Evolutionary conservation across 2,113 vertebrate genomes (phyloP), one percentile per base, ranked within the genome.

Genomic region (Rhinoderma darwinii): DNA sequence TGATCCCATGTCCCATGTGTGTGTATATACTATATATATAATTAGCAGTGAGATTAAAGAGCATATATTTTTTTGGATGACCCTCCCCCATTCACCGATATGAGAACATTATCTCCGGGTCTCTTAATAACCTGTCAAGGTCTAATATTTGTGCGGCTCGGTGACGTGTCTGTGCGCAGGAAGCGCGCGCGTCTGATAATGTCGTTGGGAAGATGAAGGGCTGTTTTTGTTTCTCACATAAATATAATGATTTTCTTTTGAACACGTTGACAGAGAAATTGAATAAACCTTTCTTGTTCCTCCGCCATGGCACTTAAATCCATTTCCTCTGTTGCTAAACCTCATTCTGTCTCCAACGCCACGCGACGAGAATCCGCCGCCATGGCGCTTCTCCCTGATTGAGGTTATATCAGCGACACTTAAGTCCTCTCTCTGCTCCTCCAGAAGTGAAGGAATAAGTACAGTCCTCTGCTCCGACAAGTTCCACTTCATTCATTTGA

Each of bases 171-270:
- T 4, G 18, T 11, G 9, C 20, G 72, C 72, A 74, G 72, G 27
- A 32, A 32, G 17, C 7, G 8, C 25, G 15, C 37, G 43, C 54
- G 22, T 59, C 59, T 8, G 20, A 41, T 86, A 32, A 80, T 86
- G 75, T 78, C 74, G 39, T 27, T 10, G 39, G 22, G 35, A 39
- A 47, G 61, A 80, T 70, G 27, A 79, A 68, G 8, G 30, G 59
- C 12, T 68, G 25, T 79, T 41, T 39, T 78, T 66, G 32, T 66
- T 47, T 50, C 41, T 50, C 32, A 27, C 30, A 50, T 68, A 86
- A 86, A 86, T 86, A 86, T 84, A 84, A 74, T 51, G 20, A 79
- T 86, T 79, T 86, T 41, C 84, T 79, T 2, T 37, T 37, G 27
- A 84, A 39, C 37, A 78, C 54, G 61, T 51, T 86, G 75, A 85